phyloP scores from a whole-genome alignment of 1,140 invertebrate genomes.

The Helicoverpa zea region DNA sequence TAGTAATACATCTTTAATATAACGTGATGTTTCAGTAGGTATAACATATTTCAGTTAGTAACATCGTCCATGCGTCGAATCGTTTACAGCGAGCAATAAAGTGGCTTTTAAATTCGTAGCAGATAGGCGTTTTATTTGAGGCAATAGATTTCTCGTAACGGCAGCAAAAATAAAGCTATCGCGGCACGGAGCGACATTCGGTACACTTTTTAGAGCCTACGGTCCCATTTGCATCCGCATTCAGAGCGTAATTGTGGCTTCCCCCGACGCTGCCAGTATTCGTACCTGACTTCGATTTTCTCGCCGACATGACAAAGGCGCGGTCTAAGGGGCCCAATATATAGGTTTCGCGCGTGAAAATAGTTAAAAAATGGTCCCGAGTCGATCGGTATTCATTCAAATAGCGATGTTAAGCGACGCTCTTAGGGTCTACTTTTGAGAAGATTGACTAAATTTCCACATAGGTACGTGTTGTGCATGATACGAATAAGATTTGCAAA shows the following conservation, averaged over 20 bases:
- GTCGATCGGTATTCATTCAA: conserved; percentile 61
- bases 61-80: conserved; percentile 52
- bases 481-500: conserved; percentile 69
- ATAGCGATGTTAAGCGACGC: conserved; percentile 61
- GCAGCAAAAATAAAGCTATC: conserved; percentile 80
- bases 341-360: conserved; percentile 79
- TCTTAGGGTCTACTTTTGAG: conserved; percentile 65
- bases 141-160: conserved; percentile 81
- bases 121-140: conserved; percentile 80
- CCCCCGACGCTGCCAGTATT: conserved; percentile 63
- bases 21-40: conserved; percentile 18
- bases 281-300: conserved; percentile 83
- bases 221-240: conserved; percentile 82
- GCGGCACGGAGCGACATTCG: conserved; percentile 64
- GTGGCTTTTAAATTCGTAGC: conserved; percentile 76
- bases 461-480: conserved; percentile 54
- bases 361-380: conserved; percentile 77
- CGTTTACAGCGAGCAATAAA: conserved; percentile 70
- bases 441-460: conserved; percentile 52
- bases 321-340: conserved; percentile 82
- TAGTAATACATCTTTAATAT: conserved; percentile 18
- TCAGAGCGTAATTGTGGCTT: conserved; percentile 81
- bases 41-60: conserved; percentile 51
- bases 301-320: conserved; percentile 83
- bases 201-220: conserved; percentile 75